Conservation (phyloP, 92 coral and sea anemone genomes). For the Parazoanthus atlanticus region DNA sequence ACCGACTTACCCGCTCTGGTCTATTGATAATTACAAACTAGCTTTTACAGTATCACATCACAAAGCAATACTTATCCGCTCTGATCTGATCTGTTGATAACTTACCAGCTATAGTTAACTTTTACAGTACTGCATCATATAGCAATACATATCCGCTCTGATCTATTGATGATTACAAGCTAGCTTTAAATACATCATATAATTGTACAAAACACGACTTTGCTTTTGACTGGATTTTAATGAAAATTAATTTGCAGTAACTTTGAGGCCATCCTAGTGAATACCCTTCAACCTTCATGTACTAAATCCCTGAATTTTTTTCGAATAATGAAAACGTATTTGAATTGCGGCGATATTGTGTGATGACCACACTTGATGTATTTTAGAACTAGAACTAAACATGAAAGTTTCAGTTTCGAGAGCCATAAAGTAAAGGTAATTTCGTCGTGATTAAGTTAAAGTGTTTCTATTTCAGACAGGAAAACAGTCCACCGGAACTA, state of each 20-base stretch:
- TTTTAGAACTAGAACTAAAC: not conserved
- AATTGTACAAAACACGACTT: too few species aligned
- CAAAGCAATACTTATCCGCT: not conserved
- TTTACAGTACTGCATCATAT: not conserved
- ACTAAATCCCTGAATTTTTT: too few species aligned
- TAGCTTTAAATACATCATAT: not conserved
- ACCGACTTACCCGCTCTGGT: not conserved
- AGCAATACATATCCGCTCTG: not conserved
- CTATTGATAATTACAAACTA: slow-evolving; percentile 47
- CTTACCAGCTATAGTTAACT: not conserved
- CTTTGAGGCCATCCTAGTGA: too few species aligned
- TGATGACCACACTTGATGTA: not conserved
- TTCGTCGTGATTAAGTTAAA: not conserved
- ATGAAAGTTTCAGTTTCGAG: not conserved
- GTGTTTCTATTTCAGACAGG: not conserved
- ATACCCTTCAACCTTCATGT: too few species aligned
- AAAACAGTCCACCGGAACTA: not conserved
- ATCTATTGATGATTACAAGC: slow-evolving; percentile 42
- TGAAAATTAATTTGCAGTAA: too few species aligned
- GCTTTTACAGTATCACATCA: not conserved
- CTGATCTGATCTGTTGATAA: slow-evolving; percentile 43
- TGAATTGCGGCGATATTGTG: too few species aligned
- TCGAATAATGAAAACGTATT: too few species aligned
- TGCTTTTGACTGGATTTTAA: too few species aligned
- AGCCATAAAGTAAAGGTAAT: not conserved